These are phyloP conservation scores for Sussaba pulchella DNA, from an alignment of 2,888 invertebrate genomes.

Conservation along the genomic window DNA sequence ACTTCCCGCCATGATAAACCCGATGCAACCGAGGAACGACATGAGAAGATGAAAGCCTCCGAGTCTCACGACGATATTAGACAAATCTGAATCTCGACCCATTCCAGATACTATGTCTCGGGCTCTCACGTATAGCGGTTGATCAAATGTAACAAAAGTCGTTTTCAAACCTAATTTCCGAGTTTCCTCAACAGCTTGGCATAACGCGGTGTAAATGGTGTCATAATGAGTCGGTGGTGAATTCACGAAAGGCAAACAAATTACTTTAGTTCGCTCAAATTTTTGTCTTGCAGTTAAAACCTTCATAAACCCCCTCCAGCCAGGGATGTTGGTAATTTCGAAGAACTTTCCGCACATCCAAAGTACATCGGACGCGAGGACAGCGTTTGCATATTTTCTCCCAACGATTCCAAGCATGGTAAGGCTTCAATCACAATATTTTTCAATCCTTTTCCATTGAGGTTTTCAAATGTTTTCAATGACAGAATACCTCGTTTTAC, in stretches of 20 bases:
- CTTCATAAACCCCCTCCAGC: slow-evolving; percentile 41
- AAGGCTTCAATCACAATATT: slow-evolving; percentile 29
- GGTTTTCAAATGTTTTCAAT: slow-evolving; percentile 30
- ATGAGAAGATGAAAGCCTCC: slow-evolving; percentile 25
- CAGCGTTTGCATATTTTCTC: no score
- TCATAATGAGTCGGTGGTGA: slow-evolving; percentile 29
- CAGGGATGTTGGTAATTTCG: slow-evolving; percentile 16
- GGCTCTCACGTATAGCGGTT: no score
- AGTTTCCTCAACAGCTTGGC: slow-evolving; percentile 8
- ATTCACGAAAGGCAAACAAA: slow-evolving; percentile 35
- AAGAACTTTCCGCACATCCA: slow-evolving; percentile 32
- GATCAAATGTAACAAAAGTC: slow-evolving; percentile 26
- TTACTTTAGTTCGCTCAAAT: slow-evolving; percentile 3
- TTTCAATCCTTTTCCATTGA: slow-evolving; percentile 8
- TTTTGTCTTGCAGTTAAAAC: no score
- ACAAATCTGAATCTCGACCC: slow-evolving; percentile 13
- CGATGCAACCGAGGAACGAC: slow-evolving; percentile 17
- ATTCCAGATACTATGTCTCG: slow-evolving; percentile 4
- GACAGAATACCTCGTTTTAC: slow-evolving; percentile 3
- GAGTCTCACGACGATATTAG: slow-evolving; percentile 31
- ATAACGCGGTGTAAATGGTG: slow-evolving; percentile 23
- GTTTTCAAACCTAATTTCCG: background rate
- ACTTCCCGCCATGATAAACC: slow-evolving; percentile 42
- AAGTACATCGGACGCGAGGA: slow-evolving; percentile 18
- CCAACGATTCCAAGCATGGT: background rate